phyloP scores from a whole-genome alignment of 2,113 vertebrate genomes.

The Garra rufa region DNA sequence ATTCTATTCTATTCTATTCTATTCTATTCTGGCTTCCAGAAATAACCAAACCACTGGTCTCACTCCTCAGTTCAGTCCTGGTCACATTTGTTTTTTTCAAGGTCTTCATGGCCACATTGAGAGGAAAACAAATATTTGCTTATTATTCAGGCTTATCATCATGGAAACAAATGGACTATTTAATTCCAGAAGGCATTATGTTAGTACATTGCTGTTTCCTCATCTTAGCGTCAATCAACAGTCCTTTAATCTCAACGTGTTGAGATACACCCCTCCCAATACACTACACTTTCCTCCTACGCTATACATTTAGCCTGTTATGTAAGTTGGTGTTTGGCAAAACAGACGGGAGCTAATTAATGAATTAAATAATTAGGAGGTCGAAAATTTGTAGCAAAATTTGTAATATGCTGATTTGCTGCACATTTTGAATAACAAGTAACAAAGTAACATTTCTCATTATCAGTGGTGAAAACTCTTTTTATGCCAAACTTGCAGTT shows the following conservation, averaged over 20 bases:
- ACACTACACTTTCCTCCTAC: neutral
- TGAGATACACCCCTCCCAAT: conserved; percentile 6
- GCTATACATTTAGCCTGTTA: conserved; percentile 19
- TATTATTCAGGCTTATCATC: neutral
- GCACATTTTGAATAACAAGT: too few species aligned
- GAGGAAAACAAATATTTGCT: conserved; percentile 15
- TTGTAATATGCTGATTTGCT: neutral
- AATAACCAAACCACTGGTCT: neutral
- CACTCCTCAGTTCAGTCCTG: neutral
- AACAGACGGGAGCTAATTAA: conserved; percentile 30
- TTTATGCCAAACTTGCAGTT: too few species aligned
- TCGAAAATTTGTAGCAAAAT: too few species aligned
- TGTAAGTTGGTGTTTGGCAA: conserved; percentile 13
- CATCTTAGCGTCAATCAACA: neutral
- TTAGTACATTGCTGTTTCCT: neutral
- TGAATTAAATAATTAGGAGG: neutral
- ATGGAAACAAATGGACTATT: neutral
- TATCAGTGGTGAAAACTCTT: too few species aligned
- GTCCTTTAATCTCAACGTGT: conserved; percentile 3
- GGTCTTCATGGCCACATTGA: neutral
- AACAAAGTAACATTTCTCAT: too few species aligned
- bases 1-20: neutral
- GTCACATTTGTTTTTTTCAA: conserved; percentile 1
- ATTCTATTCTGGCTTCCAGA: neutral
- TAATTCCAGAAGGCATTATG: neutral